A percentile compares a stretch with the other conserved stretches of the same genome.
Evolutionary conservation across 2,797 vertebrate genomes (phyloP).

Genomic region (Lacerta agilis): DNA sequence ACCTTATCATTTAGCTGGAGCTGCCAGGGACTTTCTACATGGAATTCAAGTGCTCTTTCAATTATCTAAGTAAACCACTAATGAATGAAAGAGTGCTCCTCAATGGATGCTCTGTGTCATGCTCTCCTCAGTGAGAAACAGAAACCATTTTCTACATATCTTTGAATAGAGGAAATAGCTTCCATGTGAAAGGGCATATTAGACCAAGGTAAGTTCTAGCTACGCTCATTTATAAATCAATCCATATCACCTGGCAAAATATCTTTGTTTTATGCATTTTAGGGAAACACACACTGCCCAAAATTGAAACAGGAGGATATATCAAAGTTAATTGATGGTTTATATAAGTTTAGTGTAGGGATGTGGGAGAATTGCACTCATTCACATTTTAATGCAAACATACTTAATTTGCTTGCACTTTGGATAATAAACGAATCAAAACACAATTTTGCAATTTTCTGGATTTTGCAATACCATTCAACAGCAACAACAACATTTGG

Average conservation of each 20-base stretch:
- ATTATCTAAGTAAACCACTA: not conserved
- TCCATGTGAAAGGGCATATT: not conserved
- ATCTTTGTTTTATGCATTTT: not conserved
- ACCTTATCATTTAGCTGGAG: not conserved
- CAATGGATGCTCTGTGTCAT: not conserved
- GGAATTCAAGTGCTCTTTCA: not conserved
- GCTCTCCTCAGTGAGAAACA: not conserved
- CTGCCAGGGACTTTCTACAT: not conserved
- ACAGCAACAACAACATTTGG: too few species aligned
- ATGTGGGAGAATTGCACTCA: too few species aligned
- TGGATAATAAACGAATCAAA: too few species aligned
- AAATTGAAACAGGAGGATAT: not conserved
- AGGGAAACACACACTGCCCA: not conserved
- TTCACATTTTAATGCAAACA: too few species aligned
- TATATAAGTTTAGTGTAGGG: not conserved
- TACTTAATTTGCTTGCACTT: too few species aligned
- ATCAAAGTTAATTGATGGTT: not conserved
- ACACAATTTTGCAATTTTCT: too few species aligned
- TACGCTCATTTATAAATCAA: not conserved
- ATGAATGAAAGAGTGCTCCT: not conserved
- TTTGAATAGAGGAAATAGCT: not conserved
- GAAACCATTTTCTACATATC: not conserved
- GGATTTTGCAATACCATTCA: too few species aligned
- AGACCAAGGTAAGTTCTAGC: not conserved
- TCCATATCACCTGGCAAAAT: not conserved